Base-by-base conservation (phyloP, 1,140 invertebrate genomes). In the Radopholus similis region DNA sequence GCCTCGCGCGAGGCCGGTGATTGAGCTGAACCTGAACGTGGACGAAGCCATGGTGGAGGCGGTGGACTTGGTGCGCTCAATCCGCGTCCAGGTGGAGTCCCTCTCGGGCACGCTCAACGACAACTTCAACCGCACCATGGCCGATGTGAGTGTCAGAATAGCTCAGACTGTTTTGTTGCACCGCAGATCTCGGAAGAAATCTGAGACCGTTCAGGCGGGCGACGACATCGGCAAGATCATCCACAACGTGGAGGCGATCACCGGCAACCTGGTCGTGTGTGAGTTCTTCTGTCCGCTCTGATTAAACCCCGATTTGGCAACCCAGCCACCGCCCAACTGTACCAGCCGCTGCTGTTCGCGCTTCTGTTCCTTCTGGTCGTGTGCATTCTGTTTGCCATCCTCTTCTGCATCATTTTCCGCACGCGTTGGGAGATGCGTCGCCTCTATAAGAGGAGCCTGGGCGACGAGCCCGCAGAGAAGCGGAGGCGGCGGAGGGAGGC, bases 41-140 rank as follows among this genome's bases (percentile, higher is more conserved):
- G 59, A 62, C 15, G 59, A 62, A 26, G 59, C 59, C 13, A 62
- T 62, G 35, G 49, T 62, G 13, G 59, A 62, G 49, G 47, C 59
- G 8, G 59, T 62, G 42, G 59, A 62, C 30, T 34, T 62, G 32
- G 23, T 62, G 13, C 15, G 21, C 47, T 13, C 40, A 40, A 42
- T 49, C 32, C 42, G 59, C 15, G 21, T 62, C 11, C 59, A 62
- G 30, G 23, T 62, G 49, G 38, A 32, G 18, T 42, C 59, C 26
- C 21, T 62, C 35, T 47, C 59, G 2, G 40, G 28, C 8, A 62
- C 38, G 15, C 9, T 62, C 15, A 42, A 42, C 49, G 9, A 62
- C 21, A 18, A 40, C 4, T 28, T 62, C 21, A 62, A 62, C 30
- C 11, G 59, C 21, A 62, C 59, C 40, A 34, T 62, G 11, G 49